A percentile compares a stretch with the other conserved stretches of the same genome.
phyloP scores from a whole-genome alignment of 2,113 vertebrate species.

The Rousettus leschenaultii region DNA sequence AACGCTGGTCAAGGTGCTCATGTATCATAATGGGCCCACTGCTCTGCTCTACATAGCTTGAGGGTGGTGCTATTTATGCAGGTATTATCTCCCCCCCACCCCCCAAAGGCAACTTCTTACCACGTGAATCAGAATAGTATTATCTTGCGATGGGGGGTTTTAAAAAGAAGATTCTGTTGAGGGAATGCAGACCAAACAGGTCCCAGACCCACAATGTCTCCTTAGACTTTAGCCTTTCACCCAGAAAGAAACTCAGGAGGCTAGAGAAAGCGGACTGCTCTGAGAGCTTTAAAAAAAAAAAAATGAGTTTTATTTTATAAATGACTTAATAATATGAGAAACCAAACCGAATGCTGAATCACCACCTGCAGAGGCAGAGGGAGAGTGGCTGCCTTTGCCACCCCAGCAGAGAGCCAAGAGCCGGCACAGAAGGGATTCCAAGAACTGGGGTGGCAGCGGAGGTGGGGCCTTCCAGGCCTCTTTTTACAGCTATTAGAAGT shows the following conservation, averaged over 20 bases:
- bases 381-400: background rate
- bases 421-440: background rate
- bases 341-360: background rate
- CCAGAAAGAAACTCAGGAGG: background rate
- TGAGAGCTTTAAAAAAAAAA: background rate
- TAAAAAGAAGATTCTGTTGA: background rate
- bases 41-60: background rate
- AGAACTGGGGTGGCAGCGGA: rapidly evolving
- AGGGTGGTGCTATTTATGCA: background rate
- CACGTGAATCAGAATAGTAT: background rate
- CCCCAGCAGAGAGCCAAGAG: conserved; percentile 50
- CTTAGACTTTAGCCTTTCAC: background rate
- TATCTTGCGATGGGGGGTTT: background rate
- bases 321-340: background rate
- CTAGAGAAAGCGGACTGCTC: background rate
- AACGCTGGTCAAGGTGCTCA: background rate
- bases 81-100: background rate
- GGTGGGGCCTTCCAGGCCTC: rapidly evolving
- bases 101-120: background rate
- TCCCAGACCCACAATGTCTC: background rate
- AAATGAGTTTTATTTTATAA: background rate
- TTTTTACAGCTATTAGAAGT: rapidly evolving
- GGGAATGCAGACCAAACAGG: background rate
- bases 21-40: background rate
- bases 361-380: too few species aligned